A percentile compares a stretch with the other conserved stretches of the same genome.
These are phyloP conservation scores for Sinopyrophorus schimmeli DNA, from an alignment of 2,888 invertebrate species.

Conservation along the genomic window DNA sequence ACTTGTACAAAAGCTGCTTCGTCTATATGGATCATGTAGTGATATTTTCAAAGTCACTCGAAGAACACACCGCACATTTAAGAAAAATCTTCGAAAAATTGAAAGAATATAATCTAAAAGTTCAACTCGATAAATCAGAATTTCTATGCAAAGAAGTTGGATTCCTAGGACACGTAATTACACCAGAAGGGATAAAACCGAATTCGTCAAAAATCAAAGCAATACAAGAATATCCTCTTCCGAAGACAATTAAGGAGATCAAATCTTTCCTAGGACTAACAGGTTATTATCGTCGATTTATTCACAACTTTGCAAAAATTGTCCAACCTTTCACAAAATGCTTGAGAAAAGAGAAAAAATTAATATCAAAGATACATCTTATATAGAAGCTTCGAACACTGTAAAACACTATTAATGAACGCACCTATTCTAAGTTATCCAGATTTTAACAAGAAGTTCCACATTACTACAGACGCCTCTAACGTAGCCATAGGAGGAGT, in stretches of 20 bases:
- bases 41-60: conserved; percentile 32
- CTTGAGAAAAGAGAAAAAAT: conserved; percentile 6
- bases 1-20: conserved; percentile 26
- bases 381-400: conserved; percentile 15
- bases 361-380: neutral
- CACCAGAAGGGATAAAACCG: conserved; percentile 20
- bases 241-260: conserved; percentile 23
- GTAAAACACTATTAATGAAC: conserved; percentile 25
- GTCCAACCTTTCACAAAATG: conserved; percentile 20
- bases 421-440: conserved; percentile 26
- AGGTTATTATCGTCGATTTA: conserved; percentile 21
- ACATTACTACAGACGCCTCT: conserved; percentile 27
- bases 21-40: conserved; percentile 37
- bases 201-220: conserved; percentile 13
- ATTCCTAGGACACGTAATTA: conserved; percentile 20
- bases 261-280: conserved; percentile 21
- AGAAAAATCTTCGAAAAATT: conserved; percentile 32
- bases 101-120: conserved; percentile 28
- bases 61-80: conserved; percentile 32
- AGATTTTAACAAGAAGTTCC: conserved; percentile 29
- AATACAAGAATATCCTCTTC: conserved; percentile 15
- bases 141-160: conserved; percentile 16
- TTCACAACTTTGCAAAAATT: conserved; percentile 22
- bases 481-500: conserved; percentile 29
- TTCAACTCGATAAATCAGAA: conserved; percentile 27